Conservation (phyloP, 2,888 invertebrate genomes). For the Perdita meconis region DNA sequence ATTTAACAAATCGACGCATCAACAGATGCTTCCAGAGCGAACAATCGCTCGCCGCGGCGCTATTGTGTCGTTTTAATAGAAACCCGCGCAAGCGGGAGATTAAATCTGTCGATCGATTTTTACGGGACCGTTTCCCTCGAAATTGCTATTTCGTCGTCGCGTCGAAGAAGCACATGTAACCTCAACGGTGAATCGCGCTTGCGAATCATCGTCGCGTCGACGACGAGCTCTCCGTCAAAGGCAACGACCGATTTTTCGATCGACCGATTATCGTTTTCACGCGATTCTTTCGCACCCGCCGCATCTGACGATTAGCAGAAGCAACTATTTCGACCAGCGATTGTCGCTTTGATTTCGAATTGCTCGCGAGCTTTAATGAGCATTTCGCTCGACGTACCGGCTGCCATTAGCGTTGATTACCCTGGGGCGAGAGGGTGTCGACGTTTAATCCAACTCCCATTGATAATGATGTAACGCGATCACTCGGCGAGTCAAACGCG, state of each 20-base stretch:
- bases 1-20: not conserved
- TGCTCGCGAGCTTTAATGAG: slow-evolving; percentile 7
- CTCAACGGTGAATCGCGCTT: slow-evolving; percentile 35
- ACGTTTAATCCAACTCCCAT: slow-evolving; percentile 17
- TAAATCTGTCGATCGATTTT: slow-evolving; percentile 32
- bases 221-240: slow-evolving; percentile 20
- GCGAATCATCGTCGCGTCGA: slow-evolving; percentile 23
- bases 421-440: not conserved
- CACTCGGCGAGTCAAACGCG: slow-evolving; percentile 11
- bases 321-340: not conserved
- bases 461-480: slow-evolving; percentile 33
- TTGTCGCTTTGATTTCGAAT: slow-evolving; percentile 25
- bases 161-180: slow-evolving; percentile 37
- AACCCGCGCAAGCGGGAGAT: slow-evolving; percentile 20
- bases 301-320: slow-evolving; percentile 34
- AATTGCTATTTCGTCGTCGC: not conserved
- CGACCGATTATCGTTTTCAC: slow-evolving; percentile 13
- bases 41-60: not conserved
- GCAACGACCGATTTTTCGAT: slow-evolving; percentile 17
- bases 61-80: not conserved
- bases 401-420: slow-evolving; percentile 29
- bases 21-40: not conserved
- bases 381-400: not conserved
- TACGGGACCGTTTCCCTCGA: not conserved
- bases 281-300: slow-evolving; percentile 19